A percentile compares a stretch with the other conserved stretches of the same genome.
Conservation (phyloP, 2,113 vertebrate species). For the Oenanthe melanoleuca region DNA sequence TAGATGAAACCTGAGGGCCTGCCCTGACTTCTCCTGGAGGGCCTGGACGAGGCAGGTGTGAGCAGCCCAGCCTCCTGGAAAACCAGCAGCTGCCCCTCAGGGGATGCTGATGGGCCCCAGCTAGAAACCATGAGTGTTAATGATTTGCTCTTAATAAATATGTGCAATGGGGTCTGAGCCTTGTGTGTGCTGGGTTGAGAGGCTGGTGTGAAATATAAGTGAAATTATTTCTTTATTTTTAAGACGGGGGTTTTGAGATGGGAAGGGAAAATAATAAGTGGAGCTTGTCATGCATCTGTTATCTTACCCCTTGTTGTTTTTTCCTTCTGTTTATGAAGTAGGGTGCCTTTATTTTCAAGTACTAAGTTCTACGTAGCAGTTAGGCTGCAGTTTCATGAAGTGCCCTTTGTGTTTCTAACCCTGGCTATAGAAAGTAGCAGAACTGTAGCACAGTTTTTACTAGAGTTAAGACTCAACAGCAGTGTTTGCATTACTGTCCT, state of each 20-base stretch:
- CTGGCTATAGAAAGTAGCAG: background rate
- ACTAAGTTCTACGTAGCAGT: fast-evolving
- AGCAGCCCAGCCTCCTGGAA: background rate
- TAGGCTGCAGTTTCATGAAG: background rate
- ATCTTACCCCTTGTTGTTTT: fast-evolving
- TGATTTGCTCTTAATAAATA: background rate
- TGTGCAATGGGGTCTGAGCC: fast-evolving
- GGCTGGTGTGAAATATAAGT: fast-evolving
- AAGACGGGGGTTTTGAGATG: fast-evolving
- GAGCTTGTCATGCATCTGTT: fast-evolving
- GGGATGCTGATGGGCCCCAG: background rate
- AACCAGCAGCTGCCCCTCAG: background rate
- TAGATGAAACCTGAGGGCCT: fast-evolving
- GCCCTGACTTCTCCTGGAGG: background rate
- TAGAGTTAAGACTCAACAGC: background rate
- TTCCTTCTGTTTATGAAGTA: background rate
- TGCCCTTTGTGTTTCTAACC: fast-evolving
- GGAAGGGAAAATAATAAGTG: background rate
- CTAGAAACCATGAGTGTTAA: background rate
- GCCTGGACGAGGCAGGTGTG: fast-evolving
- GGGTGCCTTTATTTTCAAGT: background rate
- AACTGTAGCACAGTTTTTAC: background rate
- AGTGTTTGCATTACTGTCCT: background rate
- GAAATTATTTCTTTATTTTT: background rate
- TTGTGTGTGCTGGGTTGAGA: fast-evolving